Percentiles rank a stretch among this genome's conserved stretches.
These are phyloP conservation scores for Willisornis vidua DNA, from an alignment of 2,113 vertebrate genomes.

Conservation along the genomic window DNA sequence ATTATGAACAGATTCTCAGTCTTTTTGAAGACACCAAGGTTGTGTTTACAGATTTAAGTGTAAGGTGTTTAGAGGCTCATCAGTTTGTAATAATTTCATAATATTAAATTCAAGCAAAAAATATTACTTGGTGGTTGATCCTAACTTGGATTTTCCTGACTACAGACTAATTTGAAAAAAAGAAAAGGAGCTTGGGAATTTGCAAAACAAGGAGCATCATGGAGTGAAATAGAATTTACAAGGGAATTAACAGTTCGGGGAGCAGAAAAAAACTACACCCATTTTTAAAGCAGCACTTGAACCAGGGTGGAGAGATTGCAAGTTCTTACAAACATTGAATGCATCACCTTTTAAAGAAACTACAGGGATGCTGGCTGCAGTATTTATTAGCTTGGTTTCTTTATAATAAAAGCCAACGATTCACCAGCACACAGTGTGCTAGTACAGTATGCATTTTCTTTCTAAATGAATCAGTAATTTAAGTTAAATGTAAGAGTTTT, in stretches of 20 bases:
- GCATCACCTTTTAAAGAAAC: slow-evolving; percentile 39
- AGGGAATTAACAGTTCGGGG: slow-evolving; percentile 42
- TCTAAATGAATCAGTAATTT: slow-evolving; percentile 30
- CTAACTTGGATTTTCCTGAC: background rate
- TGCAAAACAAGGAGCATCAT: slow-evolving; percentile 45
- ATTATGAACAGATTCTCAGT: background rate
- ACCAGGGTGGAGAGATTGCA: slow-evolving; percentile 20
- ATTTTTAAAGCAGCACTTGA: slow-evolving; percentile 36
- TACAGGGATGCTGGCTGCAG: background rate
- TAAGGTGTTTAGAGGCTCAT: background rate
- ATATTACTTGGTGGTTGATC: background rate
- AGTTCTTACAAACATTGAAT: background rate
- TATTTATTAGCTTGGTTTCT: slow-evolving; percentile 5
- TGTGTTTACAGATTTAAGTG: background rate
- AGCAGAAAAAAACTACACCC: background rate
- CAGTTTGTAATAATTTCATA: background rate
- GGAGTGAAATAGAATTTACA: slow-evolving; percentile 64
- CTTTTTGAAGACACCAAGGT: background rate
- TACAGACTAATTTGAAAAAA: background rate
- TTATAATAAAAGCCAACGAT: background rate
- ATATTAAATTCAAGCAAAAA: background rate
- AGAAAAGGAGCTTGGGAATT: slow-evolving; percentile 4
- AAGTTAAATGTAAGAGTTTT: background rate
- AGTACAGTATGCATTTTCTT: background rate
- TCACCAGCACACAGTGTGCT: background rate